These are phyloP conservation scores for Melinaea marsaeus DNA, from an alignment of 2,888 invertebrate species.

Conservation along the genomic window DNA sequence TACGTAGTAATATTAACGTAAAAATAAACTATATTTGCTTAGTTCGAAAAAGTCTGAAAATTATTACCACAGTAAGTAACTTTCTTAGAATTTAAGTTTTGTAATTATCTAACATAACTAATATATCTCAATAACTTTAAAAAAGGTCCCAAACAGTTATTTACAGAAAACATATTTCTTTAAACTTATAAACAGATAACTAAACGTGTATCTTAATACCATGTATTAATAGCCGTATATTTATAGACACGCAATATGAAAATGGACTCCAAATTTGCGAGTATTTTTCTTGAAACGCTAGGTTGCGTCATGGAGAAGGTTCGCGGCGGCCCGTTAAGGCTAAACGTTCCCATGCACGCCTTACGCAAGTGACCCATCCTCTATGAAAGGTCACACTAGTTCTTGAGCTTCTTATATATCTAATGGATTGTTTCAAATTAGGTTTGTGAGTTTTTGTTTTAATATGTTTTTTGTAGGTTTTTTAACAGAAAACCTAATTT, in stretches of 20 bases:
- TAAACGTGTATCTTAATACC: too few relatives aligned
- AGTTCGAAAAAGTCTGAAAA: constrained; percentile 23
- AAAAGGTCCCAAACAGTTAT: too few relatives aligned
- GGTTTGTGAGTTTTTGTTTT: too few relatives aligned
- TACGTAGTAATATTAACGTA: background rate
- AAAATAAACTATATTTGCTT: background rate
- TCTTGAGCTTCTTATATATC: constrained; percentile 12
- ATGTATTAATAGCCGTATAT: background rate
- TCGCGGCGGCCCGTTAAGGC: constrained; percentile 37
- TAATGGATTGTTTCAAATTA: background rate
- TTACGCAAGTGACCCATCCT: constrained; percentile 51
- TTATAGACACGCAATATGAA: background rate
- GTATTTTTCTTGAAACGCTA: constrained; percentile 1
- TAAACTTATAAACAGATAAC: too few relatives aligned
- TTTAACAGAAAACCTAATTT: too few relatives aligned
- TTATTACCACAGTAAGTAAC: constrained; percentile 23
- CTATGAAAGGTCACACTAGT: constrained; percentile 58
- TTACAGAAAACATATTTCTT: too few relatives aligned
- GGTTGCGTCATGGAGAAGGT: constrained; percentile 10
- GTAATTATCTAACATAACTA: too few relatives aligned
- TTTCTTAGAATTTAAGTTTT: too few relatives aligned
- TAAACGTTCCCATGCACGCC: constrained; percentile 47
- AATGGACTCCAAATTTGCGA: background rate
- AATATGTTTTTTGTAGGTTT: background rate
- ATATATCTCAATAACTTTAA: too few relatives aligned